phyloP scores from a whole-genome alignment of 2,797 vertebrate genomes.

The Pseudochromis fuscus region DNA sequence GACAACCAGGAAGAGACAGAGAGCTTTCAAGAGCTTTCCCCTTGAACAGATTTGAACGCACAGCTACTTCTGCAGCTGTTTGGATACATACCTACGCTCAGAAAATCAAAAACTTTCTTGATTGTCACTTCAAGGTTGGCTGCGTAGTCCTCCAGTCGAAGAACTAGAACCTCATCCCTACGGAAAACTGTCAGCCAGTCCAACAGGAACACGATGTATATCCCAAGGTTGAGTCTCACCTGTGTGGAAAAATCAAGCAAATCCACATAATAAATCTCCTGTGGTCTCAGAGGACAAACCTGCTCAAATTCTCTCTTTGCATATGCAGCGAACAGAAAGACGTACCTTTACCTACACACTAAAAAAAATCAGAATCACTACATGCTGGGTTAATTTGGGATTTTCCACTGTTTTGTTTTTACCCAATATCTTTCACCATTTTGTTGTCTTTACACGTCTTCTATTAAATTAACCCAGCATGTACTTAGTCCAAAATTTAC shows the following conservation, averaged over 20 bases:
- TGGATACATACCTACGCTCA: slow-evolving; percentile 86
- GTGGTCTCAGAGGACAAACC: too few relatives aligned
- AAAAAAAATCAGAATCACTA: too few relatives aligned
- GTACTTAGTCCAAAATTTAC: too few relatives aligned
- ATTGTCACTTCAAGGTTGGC: slow-evolving; percentile 88
- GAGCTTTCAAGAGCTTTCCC: too few relatives aligned
- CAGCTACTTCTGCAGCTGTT: background rate
- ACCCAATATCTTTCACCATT: too few relatives aligned
- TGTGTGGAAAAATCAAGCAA: slow-evolving; percentile 57
- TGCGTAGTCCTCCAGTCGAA: slow-evolving; percentile 93
- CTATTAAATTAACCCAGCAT: too few relatives aligned
- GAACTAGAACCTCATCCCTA: slow-evolving; percentile 91
- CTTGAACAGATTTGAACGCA: background rate
- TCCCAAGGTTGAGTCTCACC: slow-evolving; percentile 92
- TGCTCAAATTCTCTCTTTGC: too few relatives aligned
- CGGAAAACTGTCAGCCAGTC: slow-evolving; percentile 94
- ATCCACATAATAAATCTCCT: background rate
- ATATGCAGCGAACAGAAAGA: too few relatives aligned
- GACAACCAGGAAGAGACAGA: background rate
- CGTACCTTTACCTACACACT: too few relatives aligned
- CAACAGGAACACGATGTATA: slow-evolving; percentile 93
- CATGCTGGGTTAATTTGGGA: too few relatives aligned
- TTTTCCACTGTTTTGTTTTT: too few relatives aligned
- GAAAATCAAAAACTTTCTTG: slow-evolving; percentile 90
- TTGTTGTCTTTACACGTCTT: too few relatives aligned